Conservation (phyloP, 1,140 invertebrate species). For the Caenorhabditis tropicalis region DNA sequence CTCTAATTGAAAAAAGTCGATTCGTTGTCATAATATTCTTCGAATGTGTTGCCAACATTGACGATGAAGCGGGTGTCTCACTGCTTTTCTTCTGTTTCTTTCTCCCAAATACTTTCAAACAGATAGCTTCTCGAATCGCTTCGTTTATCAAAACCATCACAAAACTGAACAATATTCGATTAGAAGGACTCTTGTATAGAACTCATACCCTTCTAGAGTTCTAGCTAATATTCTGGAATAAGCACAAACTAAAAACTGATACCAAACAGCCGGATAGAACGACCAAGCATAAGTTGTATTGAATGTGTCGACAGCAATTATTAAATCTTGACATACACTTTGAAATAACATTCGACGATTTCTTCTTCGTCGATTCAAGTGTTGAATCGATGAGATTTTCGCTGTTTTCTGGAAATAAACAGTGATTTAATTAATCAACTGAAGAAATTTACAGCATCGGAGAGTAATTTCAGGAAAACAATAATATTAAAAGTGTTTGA, state of each 20-base stretch:
- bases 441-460: not conserved
- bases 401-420: not conserved
- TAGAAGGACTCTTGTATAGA: too few species aligned
- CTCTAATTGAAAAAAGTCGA: not conserved
- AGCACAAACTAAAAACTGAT: not conserved
- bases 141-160: not conserved
- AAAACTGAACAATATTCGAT: too few species aligned
- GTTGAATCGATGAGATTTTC: not conserved
- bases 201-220: not conserved
- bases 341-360: constrained; percentile 17
- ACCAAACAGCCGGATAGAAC: not conserved
- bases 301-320: constrained; percentile 1
- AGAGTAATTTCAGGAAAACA: not conserved
- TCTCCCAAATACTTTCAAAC: not conserved
- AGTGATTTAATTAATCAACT: not conserved
- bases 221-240: not conserved
- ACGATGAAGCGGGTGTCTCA: not conserved
- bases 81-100: not conserved
- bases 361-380: not conserved
- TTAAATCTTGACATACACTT: not conserved
- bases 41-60: not conserved
- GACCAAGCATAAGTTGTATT: not conserved
- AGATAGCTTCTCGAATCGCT: constrained; percentile 15
- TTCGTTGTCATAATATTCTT: not conserved
- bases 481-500: constrained; percentile 6